phyloP scores from a whole-genome alignment of 2,113 vertebrate genomes.

The Aramus guarauna region DNA sequence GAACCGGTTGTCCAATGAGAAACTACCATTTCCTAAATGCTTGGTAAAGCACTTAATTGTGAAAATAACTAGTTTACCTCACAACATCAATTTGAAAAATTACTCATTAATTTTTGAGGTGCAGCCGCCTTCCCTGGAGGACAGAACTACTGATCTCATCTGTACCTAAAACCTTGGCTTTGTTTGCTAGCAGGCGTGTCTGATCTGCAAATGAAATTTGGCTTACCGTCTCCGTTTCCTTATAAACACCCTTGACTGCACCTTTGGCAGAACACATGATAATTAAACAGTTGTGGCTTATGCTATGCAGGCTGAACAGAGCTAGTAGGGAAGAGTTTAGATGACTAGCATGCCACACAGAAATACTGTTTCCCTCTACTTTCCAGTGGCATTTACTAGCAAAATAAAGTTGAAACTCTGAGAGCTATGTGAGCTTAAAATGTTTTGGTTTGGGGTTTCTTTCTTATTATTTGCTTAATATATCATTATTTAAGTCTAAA shows the following conservation, averaged over 20 bases:
- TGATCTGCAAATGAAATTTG: slow-evolving; percentile 58
- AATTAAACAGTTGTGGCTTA: slow-evolving; percentile 41
- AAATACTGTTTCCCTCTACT: neutral
- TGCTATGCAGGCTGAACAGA: neutral
- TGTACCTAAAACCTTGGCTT: slow-evolving; percentile 45
- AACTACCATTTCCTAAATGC: neutral
- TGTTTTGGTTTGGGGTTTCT: neutral
- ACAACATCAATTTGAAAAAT: slow-evolving; percentile 59
- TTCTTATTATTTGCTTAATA: neutral
- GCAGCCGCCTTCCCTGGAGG: slow-evolving; percentile 57
- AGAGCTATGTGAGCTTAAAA: neutral
- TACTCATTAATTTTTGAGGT: slow-evolving; percentile 59
- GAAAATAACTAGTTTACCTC: slow-evolving; percentile 60
- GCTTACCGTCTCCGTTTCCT: neutral
- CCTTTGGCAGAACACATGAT: slow-evolving; percentile 44
- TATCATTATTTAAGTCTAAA: neutral
- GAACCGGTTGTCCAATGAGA: slow-evolving; percentile 22
- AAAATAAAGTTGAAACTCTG: neutral
- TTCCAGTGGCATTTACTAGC: neutral
- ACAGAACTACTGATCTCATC: slow-evolving; percentile 62
- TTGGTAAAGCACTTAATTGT: slow-evolving; percentile 57
- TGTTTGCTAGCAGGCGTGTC: slow-evolving; percentile 48
- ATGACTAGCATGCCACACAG: neutral
- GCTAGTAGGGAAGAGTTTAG: slow-evolving; percentile 8
- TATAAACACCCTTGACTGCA: slow-evolving; percentile 55